These are phyloP conservation scores for Silurus lanzhouensis DNA, from an alignment of 2,797 vertebrate species.

Conservation along the genomic window DNA sequence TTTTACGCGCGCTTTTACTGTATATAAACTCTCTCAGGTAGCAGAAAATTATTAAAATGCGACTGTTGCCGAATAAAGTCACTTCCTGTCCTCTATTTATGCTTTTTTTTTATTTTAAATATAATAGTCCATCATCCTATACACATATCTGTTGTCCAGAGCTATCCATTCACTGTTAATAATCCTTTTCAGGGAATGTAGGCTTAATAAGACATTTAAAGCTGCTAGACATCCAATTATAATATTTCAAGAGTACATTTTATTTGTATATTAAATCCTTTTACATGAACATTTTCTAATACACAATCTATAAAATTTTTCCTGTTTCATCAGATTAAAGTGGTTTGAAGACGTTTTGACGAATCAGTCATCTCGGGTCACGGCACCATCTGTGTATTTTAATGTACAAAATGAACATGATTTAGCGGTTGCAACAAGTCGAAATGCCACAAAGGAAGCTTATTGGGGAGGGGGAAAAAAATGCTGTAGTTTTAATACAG, in stretches of 20 bases:
- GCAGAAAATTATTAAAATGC: background rate
- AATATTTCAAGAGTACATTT: background rate
- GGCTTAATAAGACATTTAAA: background rate
- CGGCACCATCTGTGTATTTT: background rate
- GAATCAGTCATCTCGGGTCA: background rate
- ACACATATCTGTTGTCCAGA: too few relatives aligned
- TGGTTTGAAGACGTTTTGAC: background rate
- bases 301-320: too few relatives aligned
- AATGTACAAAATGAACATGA: too few relatives aligned
- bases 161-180: background rate
- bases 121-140: too few relatives aligned
- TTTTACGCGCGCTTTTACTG: background rate
- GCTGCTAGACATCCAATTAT: background rate
- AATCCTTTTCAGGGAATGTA: background rate
- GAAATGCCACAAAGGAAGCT: too few relatives aligned
- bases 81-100: too few relatives aligned
- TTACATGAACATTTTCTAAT: background rate
- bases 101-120: too few relatives aligned
- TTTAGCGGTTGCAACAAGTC: too few relatives aligned
- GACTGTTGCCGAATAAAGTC: background rate
- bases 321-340: background rate
- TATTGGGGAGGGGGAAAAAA: too few relatives aligned
- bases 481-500: too few relatives aligned
- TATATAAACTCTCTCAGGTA: background rate
- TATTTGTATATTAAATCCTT: background rate